Evolutionary conservation across 1,140 invertebrate species (phyloP).

Genomic region (Antheraea mylitta): DNA sequence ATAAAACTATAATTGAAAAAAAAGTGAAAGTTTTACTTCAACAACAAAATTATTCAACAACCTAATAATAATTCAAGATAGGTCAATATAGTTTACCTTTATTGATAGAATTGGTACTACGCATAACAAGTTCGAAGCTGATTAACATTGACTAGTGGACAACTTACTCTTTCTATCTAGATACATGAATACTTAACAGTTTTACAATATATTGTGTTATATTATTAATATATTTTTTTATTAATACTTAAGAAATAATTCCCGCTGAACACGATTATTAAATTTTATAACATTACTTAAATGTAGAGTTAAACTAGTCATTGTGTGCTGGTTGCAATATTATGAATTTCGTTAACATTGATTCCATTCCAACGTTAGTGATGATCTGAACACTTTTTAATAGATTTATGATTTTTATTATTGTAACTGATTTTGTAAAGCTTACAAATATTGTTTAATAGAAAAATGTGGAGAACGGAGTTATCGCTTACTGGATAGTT

Average conservation of each 20-base stretch:
- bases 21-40: conserved; percentile 44
- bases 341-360: background rate
- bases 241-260: conserved; percentile 72
- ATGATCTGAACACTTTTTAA: background rate
- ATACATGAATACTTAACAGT: conserved; percentile 75
- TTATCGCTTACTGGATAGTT: conserved; percentile 49
- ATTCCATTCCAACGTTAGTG: background rate
- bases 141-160: conserved; percentile 72
- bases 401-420: background rate
- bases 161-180: conserved; percentile 69
- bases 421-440: background rate
- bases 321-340: conserved; percentile 67
- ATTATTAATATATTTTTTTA: conserved; percentile 30
- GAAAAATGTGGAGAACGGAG: conserved; percentile 58
- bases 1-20: conserved; percentile 42
- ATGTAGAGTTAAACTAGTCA: conserved; percentile 65
- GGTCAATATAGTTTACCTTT: conserved; percentile 58
- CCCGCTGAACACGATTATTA: conserved; percentile 73
- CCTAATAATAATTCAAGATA: conserved; percentile 66
- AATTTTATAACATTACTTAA: conserved; percentile 71
- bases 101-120: conserved; percentile 62
- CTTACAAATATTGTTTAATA: conserved; percentile 15
- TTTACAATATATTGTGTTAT: conserved; percentile 60
- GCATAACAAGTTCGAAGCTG: conserved; percentile 73
- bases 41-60: conserved; percentile 65